phyloP scores from a whole-genome alignment of 2,797 vertebrate species.

The Taeniopygia guttata region DNA sequence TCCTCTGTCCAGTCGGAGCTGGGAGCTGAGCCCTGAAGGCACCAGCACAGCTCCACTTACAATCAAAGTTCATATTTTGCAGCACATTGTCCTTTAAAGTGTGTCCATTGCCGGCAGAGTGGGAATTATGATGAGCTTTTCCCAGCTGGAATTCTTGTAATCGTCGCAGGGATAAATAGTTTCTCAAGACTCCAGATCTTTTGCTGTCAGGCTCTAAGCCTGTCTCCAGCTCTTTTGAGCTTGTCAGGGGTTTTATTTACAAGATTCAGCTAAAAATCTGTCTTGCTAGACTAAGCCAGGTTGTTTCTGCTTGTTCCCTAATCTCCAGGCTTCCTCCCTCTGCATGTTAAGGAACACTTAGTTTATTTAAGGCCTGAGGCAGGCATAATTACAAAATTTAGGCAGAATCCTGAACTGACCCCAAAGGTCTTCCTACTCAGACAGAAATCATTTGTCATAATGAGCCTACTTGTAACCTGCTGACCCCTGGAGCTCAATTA shows the following conservation, averaged over 20 bases:
- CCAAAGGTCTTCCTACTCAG: conserved; percentile 70
- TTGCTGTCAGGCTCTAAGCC: conserved; percentile 20
- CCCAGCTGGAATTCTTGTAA: conserved; percentile 55
- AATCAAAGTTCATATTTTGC: not conserved
- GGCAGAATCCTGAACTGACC: conserved; percentile 67
- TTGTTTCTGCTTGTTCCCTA: conserved; percentile 5
- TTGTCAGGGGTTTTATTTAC: conserved; percentile 36
- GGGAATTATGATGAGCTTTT: conserved; percentile 50
- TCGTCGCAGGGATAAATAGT: conserved; percentile 1
- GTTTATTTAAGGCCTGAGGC: conserved; percentile 68
- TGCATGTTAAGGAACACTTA: conserved; percentile 33
- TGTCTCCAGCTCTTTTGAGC: conserved; percentile 11
- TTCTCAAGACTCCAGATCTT: not conserved
- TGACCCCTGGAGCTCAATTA: conserved; percentile 72
- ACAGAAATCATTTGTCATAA: conserved; percentile 76
- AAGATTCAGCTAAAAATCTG: conserved; percentile 45
- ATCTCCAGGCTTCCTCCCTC: conserved; percentile 36
- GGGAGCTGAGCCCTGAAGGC: not conserved
- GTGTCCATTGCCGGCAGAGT: not conserved
- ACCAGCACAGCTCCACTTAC: not conserved
- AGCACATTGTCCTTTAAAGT: not conserved
- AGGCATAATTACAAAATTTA: conserved; percentile 72
- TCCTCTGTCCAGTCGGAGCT: not conserved
- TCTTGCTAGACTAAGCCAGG: conserved; percentile 1
- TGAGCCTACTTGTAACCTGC: conserved; percentile 61